Percentiles rank a stretch among this genome's conserved stretches.
phyloP scores from a whole-genome alignment of 1,140 invertebrate species.

The Cylas formicarius region DNA sequence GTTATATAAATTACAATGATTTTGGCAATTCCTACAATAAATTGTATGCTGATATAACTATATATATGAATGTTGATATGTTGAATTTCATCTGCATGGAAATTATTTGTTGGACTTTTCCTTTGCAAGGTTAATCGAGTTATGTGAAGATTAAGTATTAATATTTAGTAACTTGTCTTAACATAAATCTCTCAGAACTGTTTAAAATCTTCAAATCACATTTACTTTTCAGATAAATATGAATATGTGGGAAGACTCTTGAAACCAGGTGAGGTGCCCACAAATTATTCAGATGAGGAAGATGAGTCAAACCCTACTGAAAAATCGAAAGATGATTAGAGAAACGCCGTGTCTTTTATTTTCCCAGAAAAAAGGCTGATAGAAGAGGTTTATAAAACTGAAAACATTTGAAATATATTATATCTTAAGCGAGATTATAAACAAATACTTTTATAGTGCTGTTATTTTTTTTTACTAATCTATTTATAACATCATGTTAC shows the following conservation, averaged over 20 bases:
- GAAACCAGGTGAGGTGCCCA: constrained; percentile 84
- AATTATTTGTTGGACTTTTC: too few species aligned
- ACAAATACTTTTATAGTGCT: constrained; percentile 10
- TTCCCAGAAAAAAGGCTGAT: constrained; percentile 18
- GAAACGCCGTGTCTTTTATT: neutral
- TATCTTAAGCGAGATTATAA: constrained; percentile 1
- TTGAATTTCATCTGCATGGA: too few species aligned
- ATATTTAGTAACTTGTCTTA: too few species aligned
- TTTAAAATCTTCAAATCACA: constrained; percentile 2
- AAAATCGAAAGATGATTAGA: constrained; percentile 37
- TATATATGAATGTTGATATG: too few species aligned
- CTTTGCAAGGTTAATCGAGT: too few species aligned
- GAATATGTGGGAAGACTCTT: constrained; percentile 85
- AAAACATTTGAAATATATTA: neutral
- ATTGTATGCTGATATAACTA: too few species aligned
- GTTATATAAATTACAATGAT: too few species aligned
- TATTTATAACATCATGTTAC: too few species aligned
- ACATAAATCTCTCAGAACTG: too few species aligned
- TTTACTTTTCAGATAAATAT: constrained; percentile 77
- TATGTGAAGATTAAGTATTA: too few species aligned
- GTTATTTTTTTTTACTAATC: too few species aligned
- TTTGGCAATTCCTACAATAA: too few species aligned
- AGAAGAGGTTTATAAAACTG: constrained; percentile 3
- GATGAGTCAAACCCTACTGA: constrained; percentile 51
- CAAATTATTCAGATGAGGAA: constrained; percentile 90